Evolutionary conservation across 2,888 invertebrate genomes (phyloP).

Genomic region (Trypoxylon attenuatum): DNA sequence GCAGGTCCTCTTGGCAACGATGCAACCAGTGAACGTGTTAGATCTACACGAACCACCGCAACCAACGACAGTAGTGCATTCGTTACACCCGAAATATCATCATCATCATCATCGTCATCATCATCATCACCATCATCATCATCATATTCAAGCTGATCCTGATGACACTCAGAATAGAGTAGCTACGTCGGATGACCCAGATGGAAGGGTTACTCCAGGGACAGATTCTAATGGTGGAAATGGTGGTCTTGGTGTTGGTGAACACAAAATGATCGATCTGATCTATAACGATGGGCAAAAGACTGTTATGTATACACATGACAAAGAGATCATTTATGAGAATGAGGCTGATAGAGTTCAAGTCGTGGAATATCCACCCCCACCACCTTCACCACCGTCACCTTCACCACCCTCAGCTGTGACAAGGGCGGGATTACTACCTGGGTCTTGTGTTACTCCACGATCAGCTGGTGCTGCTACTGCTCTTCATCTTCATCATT

Average conservation of each 20-base stretch:
- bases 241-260: slow-evolving; percentile 76
- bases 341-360: slow-evolving; percentile 80
- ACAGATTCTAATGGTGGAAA: slow-evolving; percentile 76
- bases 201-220: slow-evolving; percentile 68
- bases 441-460: slow-evolving; percentile 76
- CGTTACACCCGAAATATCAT: slow-evolving; percentile 77
- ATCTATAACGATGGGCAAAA: slow-evolving; percentile 91
- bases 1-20: slow-evolving; percentile 82
- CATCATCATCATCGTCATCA: slow-evolving; percentile 78
- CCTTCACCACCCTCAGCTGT: slow-evolving; percentile 76
- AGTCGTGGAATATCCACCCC: slow-evolving; percentile 72
- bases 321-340: slow-evolving; percentile 88
- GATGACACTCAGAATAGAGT: slow-evolving; percentile 72
- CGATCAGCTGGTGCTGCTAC: slow-evolving; percentile 75
- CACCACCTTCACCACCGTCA: slow-evolving; percentile 72
- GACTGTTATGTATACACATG: slow-evolving; percentile 88
- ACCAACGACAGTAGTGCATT: slow-evolving; percentile 79
- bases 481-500: slow-evolving; percentile 77
- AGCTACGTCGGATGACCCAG: slow-evolving; percentile 55
- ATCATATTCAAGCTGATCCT: slow-evolving; percentile 68
- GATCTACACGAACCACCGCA: slow-evolving; percentile 81
- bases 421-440: slow-evolving; percentile 76
- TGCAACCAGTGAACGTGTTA: slow-evolving; percentile 90
- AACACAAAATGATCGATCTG: slow-evolving; percentile 86
- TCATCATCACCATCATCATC: slow-evolving; percentile 60